Percentiles rank a stretch among this genome's conserved stretches.
Conservation (phyloP, 2,888 invertebrate genomes). For the Dryococelus australis region DNA sequence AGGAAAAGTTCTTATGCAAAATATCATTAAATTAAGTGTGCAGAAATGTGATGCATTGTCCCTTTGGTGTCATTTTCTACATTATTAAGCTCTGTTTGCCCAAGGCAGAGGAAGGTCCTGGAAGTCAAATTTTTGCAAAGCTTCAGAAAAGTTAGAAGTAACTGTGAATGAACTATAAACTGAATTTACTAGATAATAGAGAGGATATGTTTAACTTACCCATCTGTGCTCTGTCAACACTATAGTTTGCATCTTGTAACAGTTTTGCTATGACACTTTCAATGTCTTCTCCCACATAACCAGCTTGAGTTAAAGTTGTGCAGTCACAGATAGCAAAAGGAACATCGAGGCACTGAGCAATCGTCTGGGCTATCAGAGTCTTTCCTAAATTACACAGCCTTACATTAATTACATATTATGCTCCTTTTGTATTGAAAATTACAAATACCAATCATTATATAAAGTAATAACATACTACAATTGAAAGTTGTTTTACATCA, state of each 20-base stretch:
- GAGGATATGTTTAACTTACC: slow-evolving; percentile 55
- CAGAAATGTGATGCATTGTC: too few relatives aligned
- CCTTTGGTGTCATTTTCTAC: too few relatives aligned
- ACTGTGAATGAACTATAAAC: too few relatives aligned
- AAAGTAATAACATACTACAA: not conserved
- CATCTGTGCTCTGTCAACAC: slow-evolving; percentile 96
- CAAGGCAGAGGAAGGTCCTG: too few relatives aligned
- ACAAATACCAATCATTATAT: not conserved
- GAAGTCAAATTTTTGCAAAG: too few relatives aligned
- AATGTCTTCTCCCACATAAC: slow-evolving; percentile 99
- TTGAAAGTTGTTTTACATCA: not conserved
- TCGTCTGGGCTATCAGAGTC: slow-evolving; percentile 95
- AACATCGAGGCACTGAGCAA: slow-evolving; percentile 97
- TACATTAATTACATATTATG: not conserved
- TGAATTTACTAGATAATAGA: too few relatives aligned
- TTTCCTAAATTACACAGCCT: slow-evolving; percentile 78
- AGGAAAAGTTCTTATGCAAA: too few relatives aligned
- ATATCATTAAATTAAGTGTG: too few relatives aligned
- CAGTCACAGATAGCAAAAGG: slow-evolving; percentile 99
- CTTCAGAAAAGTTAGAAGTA: too few relatives aligned
- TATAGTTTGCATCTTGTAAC: slow-evolving; percentile 95
- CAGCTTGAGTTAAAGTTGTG: slow-evolving; percentile 93
- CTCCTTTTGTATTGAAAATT: too few relatives aligned
- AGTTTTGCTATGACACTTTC: slow-evolving; percentile 98
- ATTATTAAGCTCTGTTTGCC: too few relatives aligned